Evolutionary conservation across 2,888 invertebrate genomes (phyloP), one percentile per base, ranked within the genome.

Genomic region (Entomobrya proxima): DNA sequence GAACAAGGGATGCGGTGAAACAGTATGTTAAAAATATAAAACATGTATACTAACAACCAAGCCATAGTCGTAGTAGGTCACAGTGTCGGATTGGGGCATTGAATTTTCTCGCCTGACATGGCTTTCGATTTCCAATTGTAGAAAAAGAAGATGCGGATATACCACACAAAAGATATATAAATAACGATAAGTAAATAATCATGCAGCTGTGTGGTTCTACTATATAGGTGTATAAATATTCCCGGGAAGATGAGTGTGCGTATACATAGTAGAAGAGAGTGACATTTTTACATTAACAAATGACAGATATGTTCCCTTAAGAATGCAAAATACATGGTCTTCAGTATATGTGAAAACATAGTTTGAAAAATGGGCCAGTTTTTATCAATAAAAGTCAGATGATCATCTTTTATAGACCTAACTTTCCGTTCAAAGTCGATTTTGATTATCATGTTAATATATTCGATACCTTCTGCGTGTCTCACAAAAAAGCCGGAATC

Each of bases 51-150:
- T 61, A 32, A 61, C 32, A 13, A 61, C 32, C 18, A n/a, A n/a
- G n/a, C 32, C 32, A 7, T 64, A 37, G n/a, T n/a, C n/a, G n/a
- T n/a, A 64, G 64, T 64, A 35, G 76, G 76, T 76, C 58, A 61
- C 58, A 76, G 76, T 44, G 76, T 76, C 76, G 76, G 61, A 76
- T 76, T 76, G 76, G 52, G 40, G 76, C 58, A 76, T 76, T 76
- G 76, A 76, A 76, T 76, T 76, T 58, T 76, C 76, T 64, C 32
- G 37, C 37, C 21, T 76, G 76, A 50, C 58, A 76, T 76, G 76
- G 40, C 76, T 76, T 64, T 76, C 58, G 21, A 75, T 75, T 75
- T 75, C 75, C 75, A 35, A 55, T 74, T n/a, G 27, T 35, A 35
- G 15, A 40, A 37, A 61, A 76, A 27, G 58, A 76, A 76, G 15